A percentile compares a stretch with the other conserved stretches of the same genome.
Evolutionary conservation across 92 coral and sea anemone species (phyloP).

Genomic region (Anthopleura xanthogrammica): DNA sequence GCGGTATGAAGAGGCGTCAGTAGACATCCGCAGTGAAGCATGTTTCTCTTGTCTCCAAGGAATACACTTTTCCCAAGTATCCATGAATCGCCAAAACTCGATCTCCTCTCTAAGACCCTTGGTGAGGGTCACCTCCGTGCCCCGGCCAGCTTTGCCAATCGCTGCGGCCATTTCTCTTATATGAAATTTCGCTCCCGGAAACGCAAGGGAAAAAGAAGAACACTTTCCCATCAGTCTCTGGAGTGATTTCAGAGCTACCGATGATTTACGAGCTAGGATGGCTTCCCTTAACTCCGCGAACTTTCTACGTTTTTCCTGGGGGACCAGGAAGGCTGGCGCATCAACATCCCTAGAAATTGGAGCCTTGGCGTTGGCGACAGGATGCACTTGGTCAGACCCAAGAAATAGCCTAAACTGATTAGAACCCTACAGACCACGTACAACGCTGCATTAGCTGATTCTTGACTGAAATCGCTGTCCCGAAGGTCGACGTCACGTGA

Average conservation of each 20-base stretch:
- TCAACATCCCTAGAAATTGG: conserved; percentile 36
- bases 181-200: conserved; percentile 46
- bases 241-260: neutral
- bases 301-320: conserved; percentile 30
- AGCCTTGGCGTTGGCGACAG: conserved; percentile 29
- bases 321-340: conserved; percentile 42
- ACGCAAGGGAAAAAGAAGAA: conserved; percentile 51
- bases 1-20: conserved; percentile 28
- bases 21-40: conserved; percentile 11
- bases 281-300: conserved; percentile 45
- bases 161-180: conserved; percentile 48
- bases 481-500: conserved; percentile 21
- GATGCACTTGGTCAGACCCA: conserved; percentile 48
- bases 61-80: too few species aligned
- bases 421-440: conserved; percentile 21
- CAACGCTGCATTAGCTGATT: conserved; percentile 46
- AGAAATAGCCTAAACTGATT: conserved; percentile 35
- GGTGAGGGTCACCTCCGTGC: conserved; percentile 16
- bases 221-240: conserved; percentile 2
- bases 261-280: conserved; percentile 14
- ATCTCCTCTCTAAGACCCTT: too few species aligned
- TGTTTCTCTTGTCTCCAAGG: conserved; percentile 44
- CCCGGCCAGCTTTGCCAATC: conserved; percentile 14
- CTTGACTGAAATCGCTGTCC: conserved; percentile 27
- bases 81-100: too few species aligned